Base-by-base conservation (phyloP, 92 coral and sea anemone species). In the Nematostella vectensis region DNA sequence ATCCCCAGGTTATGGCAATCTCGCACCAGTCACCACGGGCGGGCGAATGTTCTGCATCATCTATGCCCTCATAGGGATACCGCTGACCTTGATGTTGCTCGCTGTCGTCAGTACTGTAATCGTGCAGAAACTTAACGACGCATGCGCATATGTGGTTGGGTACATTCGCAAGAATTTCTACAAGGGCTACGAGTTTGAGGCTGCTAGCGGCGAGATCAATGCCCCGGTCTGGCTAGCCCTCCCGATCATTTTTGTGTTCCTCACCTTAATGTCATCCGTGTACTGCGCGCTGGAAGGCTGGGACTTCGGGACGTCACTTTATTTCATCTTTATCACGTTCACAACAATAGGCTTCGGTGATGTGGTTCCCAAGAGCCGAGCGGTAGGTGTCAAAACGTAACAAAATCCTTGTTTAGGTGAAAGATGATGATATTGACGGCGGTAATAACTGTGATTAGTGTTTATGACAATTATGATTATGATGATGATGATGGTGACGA, bases 341-440 rank as follows among this genome's bases (percentile, higher is more conserved):
- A 83, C 96, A 9, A 88, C 96, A 9, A 88, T 88, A 11, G 96
- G 96, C 1, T 84, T 88, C 50, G 96, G 96, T 39, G 96, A 88
- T 30, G 59, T 88, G 4, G 96, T 88, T 10, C 96, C 96, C 2
- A 58, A 59, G 13, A 83, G 84, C 42, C 58, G 62, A 54, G 96
- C 91, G 76, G 91, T 84, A 60, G 69, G 91, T 56, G 4, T n/a
- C n/a, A n/a, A n/a, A n/a, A n/a, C n/a, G n/a, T n/a, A n/a, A n/a
- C n/a, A n/a, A 18, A 53, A 9, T 31, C n/a, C 2, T 56, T 26
- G n/a, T 4, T 16, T 18, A 56, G 8, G 24, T 31, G 1, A 29
- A 17, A 50, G 25, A n/a, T n/a, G n/a, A n/a, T n/a, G n/a, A n/a
- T 1, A 20, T 25, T 44, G 50, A n/a, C n/a, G n/a, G n/a, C n/a